These are phyloP conservation scores for Sphaerophoria rueppellii DNA, from an alignment of 2,888 invertebrate species.

Conservation along the genomic window DNA sequence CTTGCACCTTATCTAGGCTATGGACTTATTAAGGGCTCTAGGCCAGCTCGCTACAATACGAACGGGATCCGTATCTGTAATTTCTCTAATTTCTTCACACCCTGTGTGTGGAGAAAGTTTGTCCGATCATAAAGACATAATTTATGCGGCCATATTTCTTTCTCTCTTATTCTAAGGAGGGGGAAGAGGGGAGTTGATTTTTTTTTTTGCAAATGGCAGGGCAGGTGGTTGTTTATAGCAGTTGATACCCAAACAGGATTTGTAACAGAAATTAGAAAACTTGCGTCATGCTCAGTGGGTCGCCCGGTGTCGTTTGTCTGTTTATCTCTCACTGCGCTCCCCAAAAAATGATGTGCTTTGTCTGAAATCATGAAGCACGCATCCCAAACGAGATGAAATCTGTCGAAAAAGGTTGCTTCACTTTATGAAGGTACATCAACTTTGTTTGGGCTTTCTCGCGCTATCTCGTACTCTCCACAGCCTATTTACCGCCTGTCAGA, in stretches of 20 bases:
- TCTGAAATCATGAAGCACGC: slow-evolving; percentile 65
- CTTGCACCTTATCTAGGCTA: slow-evolving; percentile 67
- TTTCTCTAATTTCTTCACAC: slow-evolving; percentile 73
- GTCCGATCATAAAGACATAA: slow-evolving; percentile 71
- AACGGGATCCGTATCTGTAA: slow-evolving; percentile 70
- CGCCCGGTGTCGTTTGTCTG: not conserved
- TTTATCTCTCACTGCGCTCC: slow-evolving; percentile 1
- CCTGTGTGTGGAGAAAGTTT: slow-evolving; percentile 73
- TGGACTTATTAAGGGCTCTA: slow-evolving; percentile 66
- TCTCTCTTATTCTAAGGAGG: slow-evolving; percentile 12
- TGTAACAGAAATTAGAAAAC: slow-evolving; percentile 27
- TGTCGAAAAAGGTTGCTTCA: slow-evolving; percentile 38
- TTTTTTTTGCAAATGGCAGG: slow-evolving; percentile 60
- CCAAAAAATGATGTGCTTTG: slow-evolving; percentile 54
- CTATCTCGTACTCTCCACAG: slow-evolving; percentile 37
- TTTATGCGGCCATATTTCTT: slow-evolving; percentile 72
- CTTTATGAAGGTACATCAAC: slow-evolving; percentile 38
- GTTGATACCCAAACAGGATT: slow-evolving; percentile 13
- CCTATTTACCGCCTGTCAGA: slow-evolving; percentile 70
- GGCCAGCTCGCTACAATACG: slow-evolving; percentile 52
- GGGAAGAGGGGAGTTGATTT: not conserved
- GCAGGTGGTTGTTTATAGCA: slow-evolving; percentile 46
- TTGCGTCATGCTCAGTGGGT: slow-evolving; percentile 64
- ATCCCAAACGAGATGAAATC: slow-evolving; percentile 66
- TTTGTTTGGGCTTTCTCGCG: slow-evolving; percentile 13